These are phyloP conservation scores for Malurus cyaneus DNA, from an alignment of 2,113 vertebrate species.

Conservation along the genomic window DNA sequence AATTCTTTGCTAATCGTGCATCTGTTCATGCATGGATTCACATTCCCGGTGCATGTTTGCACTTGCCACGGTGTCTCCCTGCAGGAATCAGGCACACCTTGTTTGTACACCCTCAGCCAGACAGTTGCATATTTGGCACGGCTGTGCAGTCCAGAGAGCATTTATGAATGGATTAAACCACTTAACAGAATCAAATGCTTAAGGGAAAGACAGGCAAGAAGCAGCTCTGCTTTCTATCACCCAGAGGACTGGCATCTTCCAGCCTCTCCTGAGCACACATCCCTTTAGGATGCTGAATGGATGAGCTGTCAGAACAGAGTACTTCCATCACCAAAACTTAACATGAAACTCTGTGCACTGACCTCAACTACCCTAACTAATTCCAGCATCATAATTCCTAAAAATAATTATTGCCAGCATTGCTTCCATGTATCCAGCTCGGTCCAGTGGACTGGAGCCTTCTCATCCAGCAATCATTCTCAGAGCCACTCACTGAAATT, in stretches of 20 bases:
- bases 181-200: neutral
- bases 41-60: neutral
- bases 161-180: neutral
- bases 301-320: neutral
- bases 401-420: neutral
- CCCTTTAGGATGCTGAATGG: neutral
- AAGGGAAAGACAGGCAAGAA: neutral
- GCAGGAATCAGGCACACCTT: slow-evolving; percentile 52
- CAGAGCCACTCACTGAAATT: neutral
- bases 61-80: neutral
- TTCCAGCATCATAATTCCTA: neutral
- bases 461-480: neutral
- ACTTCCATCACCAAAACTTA: neutral
- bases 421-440: neutral
- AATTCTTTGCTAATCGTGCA: neutral
- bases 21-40: neutral
- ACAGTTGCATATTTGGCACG: neutral
- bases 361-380: neutral
- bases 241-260: neutral
- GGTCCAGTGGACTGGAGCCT: neutral
- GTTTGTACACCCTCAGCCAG: slow-evolving; percentile 9
- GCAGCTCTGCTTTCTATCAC: neutral
- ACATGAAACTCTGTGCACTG: neutral
- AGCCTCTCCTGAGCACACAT: neutral
- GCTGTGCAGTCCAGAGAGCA: neutral